phyloP scores from a whole-genome alignment of 2,113 vertebrate genomes.

The Datnioides undecimradiatus region DNA sequence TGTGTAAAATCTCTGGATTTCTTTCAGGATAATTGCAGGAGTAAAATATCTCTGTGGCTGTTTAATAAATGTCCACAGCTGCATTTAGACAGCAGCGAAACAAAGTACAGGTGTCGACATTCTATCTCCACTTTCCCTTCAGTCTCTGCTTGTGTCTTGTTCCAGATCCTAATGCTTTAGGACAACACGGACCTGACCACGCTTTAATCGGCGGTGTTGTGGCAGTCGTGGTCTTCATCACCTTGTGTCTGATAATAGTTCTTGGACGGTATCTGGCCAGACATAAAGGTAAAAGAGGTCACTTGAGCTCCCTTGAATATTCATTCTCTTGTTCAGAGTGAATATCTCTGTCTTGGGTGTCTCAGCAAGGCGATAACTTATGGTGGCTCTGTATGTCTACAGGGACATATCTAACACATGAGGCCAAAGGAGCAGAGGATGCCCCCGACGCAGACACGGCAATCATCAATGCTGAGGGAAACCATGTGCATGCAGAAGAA shows the following conservation, averaged over 20 bases:
- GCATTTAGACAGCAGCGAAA: neutral
- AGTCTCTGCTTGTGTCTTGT: constrained; percentile 49
- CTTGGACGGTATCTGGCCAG: constrained; percentile 97
- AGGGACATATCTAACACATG: constrained; percentile 99
- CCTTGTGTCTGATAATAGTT: constrained; percentile 97
- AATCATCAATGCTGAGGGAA: constrained; percentile 99
- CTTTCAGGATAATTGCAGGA: constrained; percentile 21
- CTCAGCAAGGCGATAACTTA: constrained; percentile 30
- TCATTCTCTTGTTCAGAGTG: constrained; percentile 23
- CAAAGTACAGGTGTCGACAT: constrained; percentile 17
- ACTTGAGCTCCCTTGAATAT: constrained; percentile 26
- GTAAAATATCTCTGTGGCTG: constrained; percentile 27
- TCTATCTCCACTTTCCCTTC: constrained; percentile 10
- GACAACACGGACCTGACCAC: constrained; percentile 92
- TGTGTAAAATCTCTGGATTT: constrained; percentile 37
- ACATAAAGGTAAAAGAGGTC: constrained; percentile 94
- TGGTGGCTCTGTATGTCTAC: constrained; percentile 61
- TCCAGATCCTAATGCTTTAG: constrained; percentile 94
- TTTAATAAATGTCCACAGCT: constrained; percentile 37
- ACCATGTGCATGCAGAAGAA: constrained; percentile 98
- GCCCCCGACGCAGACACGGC: constrained; percentile 98
- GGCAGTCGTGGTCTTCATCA: constrained; percentile 98
- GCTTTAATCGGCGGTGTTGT: constrained; percentile 98
- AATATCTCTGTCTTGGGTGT: neutral
- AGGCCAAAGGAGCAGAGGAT: constrained; percentile 99